Base-by-base conservation (phyloP, 2,888 invertebrate genomes). In the Cancer borealis region DNA sequence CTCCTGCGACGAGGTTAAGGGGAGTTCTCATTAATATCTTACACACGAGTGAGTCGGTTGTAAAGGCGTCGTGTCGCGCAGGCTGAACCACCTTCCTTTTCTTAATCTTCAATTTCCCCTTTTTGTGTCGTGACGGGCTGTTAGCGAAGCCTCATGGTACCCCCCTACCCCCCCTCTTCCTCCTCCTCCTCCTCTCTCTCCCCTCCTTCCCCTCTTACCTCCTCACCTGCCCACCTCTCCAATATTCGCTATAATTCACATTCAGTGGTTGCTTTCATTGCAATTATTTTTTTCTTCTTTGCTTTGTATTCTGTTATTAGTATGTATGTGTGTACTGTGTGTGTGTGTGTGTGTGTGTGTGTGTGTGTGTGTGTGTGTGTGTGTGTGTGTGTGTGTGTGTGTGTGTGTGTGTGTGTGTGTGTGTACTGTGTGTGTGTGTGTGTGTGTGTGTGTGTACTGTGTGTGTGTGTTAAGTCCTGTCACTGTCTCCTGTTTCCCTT, bases 1-100 rank as follows among this genome's bases (percentile, higher is more conserved):
- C 73, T 66, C 46, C 91, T 90, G 90, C 87, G 84, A 54, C 54
- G 54, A 84, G 93, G 94, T 94, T 92, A 94, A 94, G 92, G 90
- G 94, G 88, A 92, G 88, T 73, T 94, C 94, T 94, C 94, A 94
- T 94, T 94, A 94, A 94, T 94, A 94, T 94, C 92, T 94, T 92
- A 94, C 94, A 94, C 94, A 94, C 84, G 92, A 89, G 54, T 92
- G 89, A 73, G 30, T 45, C 45, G 79, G 94, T 88, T 94, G 94
- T 94, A 94, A 92, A 89, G 91, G 46, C 47, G 90, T 73, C 90
- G 92, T 88, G 88, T 88, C 88, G 88, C 30, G 88, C 73, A 26
- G 73, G 47, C 73, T 26, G 92, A n/a, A 21, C 89, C 89, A 73
- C 92, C 92, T 92, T 92, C 92, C 92, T 92, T 88, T 92, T 88